A percentile compares a stretch with the other conserved stretches of the same genome.
phyloP scores from a whole-genome alignment of 2,888 invertebrate genomes.

The Dolichomitus sp. region DNA sequence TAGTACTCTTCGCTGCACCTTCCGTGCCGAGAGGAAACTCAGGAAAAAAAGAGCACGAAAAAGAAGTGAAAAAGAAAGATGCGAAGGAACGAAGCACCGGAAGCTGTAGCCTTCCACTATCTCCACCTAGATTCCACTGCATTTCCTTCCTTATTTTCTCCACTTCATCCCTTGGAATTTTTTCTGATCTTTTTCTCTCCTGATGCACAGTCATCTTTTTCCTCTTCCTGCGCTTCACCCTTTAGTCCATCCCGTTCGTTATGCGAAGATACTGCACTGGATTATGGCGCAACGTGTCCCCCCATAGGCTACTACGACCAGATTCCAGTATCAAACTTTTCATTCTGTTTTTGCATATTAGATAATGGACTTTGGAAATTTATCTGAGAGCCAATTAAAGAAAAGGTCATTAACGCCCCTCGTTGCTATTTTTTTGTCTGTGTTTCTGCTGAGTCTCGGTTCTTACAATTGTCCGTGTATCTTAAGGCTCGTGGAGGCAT shows the following conservation, averaged over 20 bases:
- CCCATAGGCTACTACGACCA: slow-evolving; percentile 12
- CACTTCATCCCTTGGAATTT: slow-evolving; percentile 42
- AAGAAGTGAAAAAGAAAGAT: slow-evolving; percentile 8
- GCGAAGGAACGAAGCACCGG: slow-evolving; percentile 50
- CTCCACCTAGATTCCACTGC: slow-evolving; percentile 43
- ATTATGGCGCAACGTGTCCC: neutral
- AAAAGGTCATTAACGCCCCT: slow-evolving; percentile 54
- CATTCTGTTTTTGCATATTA: slow-evolving; percentile 68
- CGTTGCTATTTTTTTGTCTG: slow-evolving; percentile 21
- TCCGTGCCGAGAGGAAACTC: slow-evolving; percentile 20
- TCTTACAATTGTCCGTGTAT: neutral
- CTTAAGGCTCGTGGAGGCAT: neutral
- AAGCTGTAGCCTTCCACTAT: slow-evolving; percentile 61
- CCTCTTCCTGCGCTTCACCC: slow-evolving; percentile 36
- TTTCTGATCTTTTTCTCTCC: slow-evolving; percentile 5
- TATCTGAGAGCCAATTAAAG: slow-evolving; percentile 72
- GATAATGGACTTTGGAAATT: slow-evolving; percentile 74
- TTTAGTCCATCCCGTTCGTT: slow-evolving; percentile 5
- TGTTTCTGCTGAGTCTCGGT: slow-evolving; percentile 8
- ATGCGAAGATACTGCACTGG: neutral
- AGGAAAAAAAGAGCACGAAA: slow-evolving; percentile 1
- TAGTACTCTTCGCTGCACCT: slow-evolving; percentile 46
- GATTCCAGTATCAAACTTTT: slow-evolving; percentile 47
- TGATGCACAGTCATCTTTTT: slow-evolving; percentile 41
- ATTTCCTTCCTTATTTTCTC: slow-evolving; percentile 58